Base-by-base conservation (phyloP, 2,888 invertebrate genomes). In the Osmoderma eremita region DNA sequence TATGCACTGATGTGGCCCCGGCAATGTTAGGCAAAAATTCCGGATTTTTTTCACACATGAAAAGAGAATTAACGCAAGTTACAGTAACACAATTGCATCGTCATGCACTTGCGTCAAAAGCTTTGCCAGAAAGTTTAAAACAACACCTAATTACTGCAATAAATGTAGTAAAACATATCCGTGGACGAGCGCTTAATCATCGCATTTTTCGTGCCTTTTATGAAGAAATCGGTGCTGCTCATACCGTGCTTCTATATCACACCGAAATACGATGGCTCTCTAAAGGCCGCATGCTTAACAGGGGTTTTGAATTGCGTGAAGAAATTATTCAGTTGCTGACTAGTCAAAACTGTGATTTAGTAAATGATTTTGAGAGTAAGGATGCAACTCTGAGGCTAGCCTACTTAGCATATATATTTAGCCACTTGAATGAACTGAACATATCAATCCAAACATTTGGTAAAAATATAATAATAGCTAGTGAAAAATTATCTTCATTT, bases 281-380 rank as follows among this genome's bases (percentile, higher is more conserved):
- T 10, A 24, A 24, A 5, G 5, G 5, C 24, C 24, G 24, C 24
- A 24, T 24, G 5, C 24, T 24, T 24, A 24, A 24, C 24, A 45
- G 41, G 10, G 63, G 36, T 17, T 64, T 64, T 45, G 71, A 68
- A 65, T 51, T 71, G 50, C 69, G 66, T 49, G 61, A 53, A 17
- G 70, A 71, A 61, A 51, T 70, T 22, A 30, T 50, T 22, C 20
- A 63, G 42, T 70, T 70, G 56, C 66, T 70, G 22, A 30, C 54
- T 17, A 49, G 54, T 8, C 49, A 54, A 45, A 54, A 48, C 22
- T 45, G 39, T 63, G 36, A 39, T 38, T 63, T 67, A 36, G 38
- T 42, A 58, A 54, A 62, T 6, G 24, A 49, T 45, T 53, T 70
- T 53, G 30, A 48, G 49, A 49, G 71, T 38, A 20, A 41, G 42